phyloP scores from a whole-genome alignment of 2,797 vertebrate species.

The Adrianichthys oophorus region DNA sequence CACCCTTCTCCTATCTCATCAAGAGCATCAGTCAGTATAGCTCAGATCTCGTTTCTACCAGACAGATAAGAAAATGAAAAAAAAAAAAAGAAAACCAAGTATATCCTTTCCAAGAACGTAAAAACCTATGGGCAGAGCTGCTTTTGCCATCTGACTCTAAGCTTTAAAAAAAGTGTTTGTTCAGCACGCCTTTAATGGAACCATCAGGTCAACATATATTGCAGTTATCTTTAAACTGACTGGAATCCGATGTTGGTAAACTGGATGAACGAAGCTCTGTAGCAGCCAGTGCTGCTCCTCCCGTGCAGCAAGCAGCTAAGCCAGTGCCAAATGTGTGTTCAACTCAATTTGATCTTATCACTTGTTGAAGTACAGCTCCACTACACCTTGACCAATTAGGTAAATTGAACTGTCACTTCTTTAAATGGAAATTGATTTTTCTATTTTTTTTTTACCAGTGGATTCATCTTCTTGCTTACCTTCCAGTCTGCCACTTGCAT shows the following conservation, averaged over 20 bases:
- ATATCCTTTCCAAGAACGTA: conserved; percentile 26
- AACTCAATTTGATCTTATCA: conserved; percentile 32
- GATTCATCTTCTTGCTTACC: conserved; percentile 20
- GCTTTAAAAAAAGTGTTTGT: conserved; percentile 41
- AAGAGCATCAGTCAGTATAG: conserved; percentile 53
- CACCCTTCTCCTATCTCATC: conserved; percentile 58
- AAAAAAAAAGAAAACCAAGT: conserved; percentile 9
- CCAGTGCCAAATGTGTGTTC: not conserved
- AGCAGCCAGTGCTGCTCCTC: conserved; percentile 6
- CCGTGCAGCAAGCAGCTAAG: conserved; percentile 3
- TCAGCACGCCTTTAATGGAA: conserved; percentile 33
- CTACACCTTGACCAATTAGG: conserved; percentile 40
- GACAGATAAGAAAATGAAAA: conserved; percentile 20
- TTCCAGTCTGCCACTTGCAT: not conserved
- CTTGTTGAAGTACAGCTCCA: conserved; percentile 21
- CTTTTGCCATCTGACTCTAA: conserved; percentile 35
- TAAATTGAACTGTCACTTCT: conserved; percentile 55
- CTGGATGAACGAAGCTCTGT: conserved; percentile 6
- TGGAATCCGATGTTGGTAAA: conserved; percentile 44
- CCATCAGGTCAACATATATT: conserved; percentile 33
- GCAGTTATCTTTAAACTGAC: conserved; percentile 51
- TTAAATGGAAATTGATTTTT: conserved; percentile 51
- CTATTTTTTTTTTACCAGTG: conserved; percentile 18
- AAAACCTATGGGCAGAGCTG: conserved; percentile 22
- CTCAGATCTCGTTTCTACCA: conserved; percentile 9